Evolutionary conservation across 1,140 invertebrate genomes (phyloP), one percentile per base, ranked within the genome.

Genomic region (Anoplolepis gracilipes): DNA sequence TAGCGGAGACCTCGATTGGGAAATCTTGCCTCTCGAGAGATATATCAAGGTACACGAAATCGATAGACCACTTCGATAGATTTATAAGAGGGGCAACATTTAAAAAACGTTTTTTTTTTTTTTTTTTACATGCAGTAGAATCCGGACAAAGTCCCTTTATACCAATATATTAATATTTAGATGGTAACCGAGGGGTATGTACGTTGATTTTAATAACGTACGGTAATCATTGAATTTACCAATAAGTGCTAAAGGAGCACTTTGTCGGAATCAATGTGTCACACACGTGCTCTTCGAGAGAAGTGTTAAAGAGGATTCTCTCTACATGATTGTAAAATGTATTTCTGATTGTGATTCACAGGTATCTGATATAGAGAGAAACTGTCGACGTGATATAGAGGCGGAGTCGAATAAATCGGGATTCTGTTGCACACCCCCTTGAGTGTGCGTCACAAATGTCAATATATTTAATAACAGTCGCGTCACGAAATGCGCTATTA

Each of bases 21-120:
- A 49, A 49, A 49, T 19, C 13, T 49, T 33, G 19, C 39, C 5
- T n/a, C 30, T 82, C n/a, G 25, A 57, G 49, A 42, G 25, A 72
- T 42, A 42, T 36, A n/a, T 81, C 36, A 73, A 59, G 55, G 22
- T 82, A 61, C 53, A 82, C 65, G 67, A 82, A 82, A 82, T 82
- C 67, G 78, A 82, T 53, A 33, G 28, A 72, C n/a, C 53, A 59
- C 13, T 79, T 77, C 53, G 53, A 59, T 36, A 19, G 65, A 33
- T 33, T 72, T 30, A 19, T 49, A 49, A 49, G 5, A 72, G 42
- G 67, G 49, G 25, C 5, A 59, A 82, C 30, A 61, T 30, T 70
- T 59, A 30, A 57, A 28, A 25, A 67, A 77, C n/a, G n/a, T n/a
- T n/a, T n/a, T 10, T 8, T 6, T 3, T 4, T 49, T 49, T 49